Conservation (phyloP, 1,140 invertebrate species). For the Euborellia annulipes region DNA sequence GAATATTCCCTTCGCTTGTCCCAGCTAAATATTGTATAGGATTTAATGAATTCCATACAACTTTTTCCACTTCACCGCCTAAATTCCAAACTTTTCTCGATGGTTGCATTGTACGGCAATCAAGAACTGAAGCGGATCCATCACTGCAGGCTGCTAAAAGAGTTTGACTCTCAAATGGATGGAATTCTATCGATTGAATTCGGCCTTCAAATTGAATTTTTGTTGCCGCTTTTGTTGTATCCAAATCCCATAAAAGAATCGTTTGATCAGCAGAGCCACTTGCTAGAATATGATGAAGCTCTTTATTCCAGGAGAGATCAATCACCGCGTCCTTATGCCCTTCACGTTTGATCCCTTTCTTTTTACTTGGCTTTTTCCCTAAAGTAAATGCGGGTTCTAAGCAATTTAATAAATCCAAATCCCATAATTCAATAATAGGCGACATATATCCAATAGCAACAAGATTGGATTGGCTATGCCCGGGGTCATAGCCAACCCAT, state of each 20-base stretch:
- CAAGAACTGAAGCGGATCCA: constrained; percentile 55
- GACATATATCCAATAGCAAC: constrained; percentile 85
- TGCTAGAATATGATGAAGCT: constrained; percentile 64
- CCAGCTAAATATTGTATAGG: constrained; percentile 58
- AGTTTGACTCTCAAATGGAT: constrained; percentile 63
- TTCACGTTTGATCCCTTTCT: constrained; percentile 42
- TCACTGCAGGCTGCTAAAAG: constrained; percentile 61
- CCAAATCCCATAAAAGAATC: constrained; percentile 86
- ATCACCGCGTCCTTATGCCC: constrained; percentile 86
- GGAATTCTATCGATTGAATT: constrained; percentile 76
- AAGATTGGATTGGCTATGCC: constrained; percentile 49
- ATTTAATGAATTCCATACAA: constrained; percentile 67
- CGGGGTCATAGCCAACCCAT: constrained; percentile 74
- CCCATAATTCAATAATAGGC: constrained; percentile 85
- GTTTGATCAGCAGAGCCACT: constrained; percentile 83
- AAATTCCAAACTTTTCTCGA: constrained; percentile 51
- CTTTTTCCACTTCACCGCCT: constrained; percentile 69
- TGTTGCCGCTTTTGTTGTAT: constrained; percentile 52
- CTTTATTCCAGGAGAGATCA: constrained; percentile 78
- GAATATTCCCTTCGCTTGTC: constrained; percentile 61
- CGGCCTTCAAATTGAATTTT: constrained; percentile 64
- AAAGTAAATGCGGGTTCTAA: constrained; percentile 72
- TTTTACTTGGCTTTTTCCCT: constrained; percentile 61
- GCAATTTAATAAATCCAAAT: constrained; percentile 81
- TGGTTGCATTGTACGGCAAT: constrained; percentile 50